Conservation (phyloP, 2,888 invertebrate genomes). For the Drosophila anomelani region DNA sequence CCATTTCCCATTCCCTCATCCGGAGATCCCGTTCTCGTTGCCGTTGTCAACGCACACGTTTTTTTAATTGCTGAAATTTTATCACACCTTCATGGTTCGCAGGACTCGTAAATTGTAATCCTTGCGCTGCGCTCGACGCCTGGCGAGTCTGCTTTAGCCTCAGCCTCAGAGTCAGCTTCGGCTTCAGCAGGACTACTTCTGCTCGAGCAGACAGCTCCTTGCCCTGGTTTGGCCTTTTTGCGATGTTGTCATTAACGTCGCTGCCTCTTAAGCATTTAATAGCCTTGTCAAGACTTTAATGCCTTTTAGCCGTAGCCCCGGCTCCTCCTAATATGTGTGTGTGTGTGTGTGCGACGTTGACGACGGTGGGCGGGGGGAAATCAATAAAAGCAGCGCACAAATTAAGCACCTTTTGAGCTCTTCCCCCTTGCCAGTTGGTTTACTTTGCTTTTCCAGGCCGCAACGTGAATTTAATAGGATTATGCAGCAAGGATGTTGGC, state of each 20-base stretch:
- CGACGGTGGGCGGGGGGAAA: constrained; percentile 48
- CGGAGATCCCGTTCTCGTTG: constrained; percentile 56
- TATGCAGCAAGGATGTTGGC: constrained; percentile 70
- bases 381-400: constrained; percentile 76
- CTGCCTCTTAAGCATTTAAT: constrained; percentile 80
- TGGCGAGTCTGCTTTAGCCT: constrained; percentile 46
- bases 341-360: neutral
- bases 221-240: constrained; percentile 48
- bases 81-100: constrained; percentile 80
- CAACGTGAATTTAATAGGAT: constrained; percentile 78
- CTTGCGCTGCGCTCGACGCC: constrained; percentile 60
- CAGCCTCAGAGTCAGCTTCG: constrained; percentile 55
- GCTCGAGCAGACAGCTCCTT: constrained; percentile 36
- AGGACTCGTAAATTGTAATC: constrained; percentile 80
- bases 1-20: constrained; percentile 6
- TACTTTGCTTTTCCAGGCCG: constrained; percentile 56
- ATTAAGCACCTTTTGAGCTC: constrained; percentile 72
- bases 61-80: constrained; percentile 80
- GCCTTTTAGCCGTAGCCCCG: constrained; percentile 67
- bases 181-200: constrained; percentile 36
- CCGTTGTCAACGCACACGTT: constrained; percentile 79
- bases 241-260: constrained; percentile 77
- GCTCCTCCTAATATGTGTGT: constrained; percentile 56
- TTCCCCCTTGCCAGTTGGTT: constrained; percentile 18
- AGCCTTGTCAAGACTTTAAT: constrained; percentile 81